These are phyloP conservation scores for Ianthella basta DNA, from an alignment of 37 sponge, comb jelly and placozoan genomes.

Conservation along the genomic window DNA sequence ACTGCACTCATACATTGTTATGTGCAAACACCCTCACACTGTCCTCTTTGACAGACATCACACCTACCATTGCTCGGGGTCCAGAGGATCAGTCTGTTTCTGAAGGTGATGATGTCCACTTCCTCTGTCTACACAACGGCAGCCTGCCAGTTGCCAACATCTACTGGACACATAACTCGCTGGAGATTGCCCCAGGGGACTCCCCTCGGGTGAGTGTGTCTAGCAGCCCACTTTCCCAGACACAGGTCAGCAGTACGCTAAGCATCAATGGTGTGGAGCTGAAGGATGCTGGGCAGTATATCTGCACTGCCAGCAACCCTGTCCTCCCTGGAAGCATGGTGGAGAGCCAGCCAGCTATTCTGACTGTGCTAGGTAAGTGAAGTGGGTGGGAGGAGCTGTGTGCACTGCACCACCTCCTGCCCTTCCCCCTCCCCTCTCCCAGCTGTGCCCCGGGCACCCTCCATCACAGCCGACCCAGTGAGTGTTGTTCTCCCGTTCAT, in stretches of 20 bases:
- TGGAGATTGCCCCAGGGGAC: slow-evolving; percentile 19
- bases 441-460: slow-evolving; percentile 39
- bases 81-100: slow-evolving; percentile 52
- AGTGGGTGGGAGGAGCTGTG: no score
- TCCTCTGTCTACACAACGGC: slow-evolving; percentile 69
- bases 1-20: background rate
- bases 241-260: slow-evolving; percentile 56
- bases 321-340: slow-evolving; percentile 40
- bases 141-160: slow-evolving; percentile 69
- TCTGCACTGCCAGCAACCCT: slow-evolving; percentile 53
- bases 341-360: slow-evolving; percentile 28
- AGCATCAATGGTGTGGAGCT: slow-evolving; percentile 2
- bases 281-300: slow-evolving; percentile 44
- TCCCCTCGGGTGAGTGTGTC: slow-evolving; percentile 13
- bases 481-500: slow-evolving; percentile 14
- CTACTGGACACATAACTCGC: slow-evolving; percentile 45
- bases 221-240: slow-evolving; percentile 20
- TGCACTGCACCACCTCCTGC: background rate
- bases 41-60: slow-evolving; percentile 29
- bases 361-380: slow-evolving; percentile 57
- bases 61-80: slow-evolving; percentile 18
- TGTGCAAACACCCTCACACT: no score
- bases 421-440: background rate
- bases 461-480: slow-evolving; percentile 40
- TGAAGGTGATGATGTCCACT: slow-evolving; percentile 18